Percentiles rank a stretch among this genome's conserved stretches.
phyloP scores from a whole-genome alignment of 30 jellyfish, hydroid and myxozoan genomes.

The Hydractinia symbiolongicarpus region DNA sequence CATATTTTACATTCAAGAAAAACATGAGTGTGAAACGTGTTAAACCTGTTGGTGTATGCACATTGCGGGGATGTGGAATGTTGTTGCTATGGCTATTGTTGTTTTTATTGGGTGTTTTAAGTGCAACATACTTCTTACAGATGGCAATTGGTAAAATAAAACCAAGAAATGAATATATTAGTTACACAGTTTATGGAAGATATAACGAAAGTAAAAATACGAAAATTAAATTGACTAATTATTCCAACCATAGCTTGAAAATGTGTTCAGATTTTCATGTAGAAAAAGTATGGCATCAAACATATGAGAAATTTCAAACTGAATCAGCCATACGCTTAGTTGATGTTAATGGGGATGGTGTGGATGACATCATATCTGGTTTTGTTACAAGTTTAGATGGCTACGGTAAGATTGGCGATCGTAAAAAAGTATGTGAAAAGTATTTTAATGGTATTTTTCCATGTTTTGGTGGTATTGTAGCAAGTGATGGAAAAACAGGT shows the following conservation, averaged over 20 bases:
- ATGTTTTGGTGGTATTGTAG: constrained; percentile 74
- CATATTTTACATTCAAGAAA: constrained; percentile 5
- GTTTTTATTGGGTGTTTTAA: constrained; percentile 5
- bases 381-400: constrained; percentile 79
- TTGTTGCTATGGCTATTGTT: not conserved
- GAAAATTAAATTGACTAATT: not conserved
- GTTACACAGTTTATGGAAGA: not conserved
- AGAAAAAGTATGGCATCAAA: constrained; percentile 53
- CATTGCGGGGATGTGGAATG: constrained; percentile 20
- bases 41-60: constrained; percentile 12
- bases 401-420: constrained; percentile 23
- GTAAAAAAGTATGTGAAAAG: constrained; percentile 37
- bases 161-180: not conserved
- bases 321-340: constrained; percentile 65
- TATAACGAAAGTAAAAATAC: not conserved
- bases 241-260: not conserved
- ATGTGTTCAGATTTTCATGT: constrained; percentile 53
- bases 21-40: constrained; percentile 11
- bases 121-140: constrained; percentile 24
- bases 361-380: constrained; percentile 59
- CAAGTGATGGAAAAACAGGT: constrained; percentile 76
- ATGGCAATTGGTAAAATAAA: constrained; percentile 13
- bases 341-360: constrained; percentile 67
- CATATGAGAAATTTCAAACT: constrained; percentile 60
- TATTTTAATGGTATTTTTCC: constrained; percentile 48